A percentile compares a stretch with the other conserved stretches of the same genome.
Conservation (phyloP, 2,113 vertebrate species). For the Myrmecobius fasciatus region DNA sequence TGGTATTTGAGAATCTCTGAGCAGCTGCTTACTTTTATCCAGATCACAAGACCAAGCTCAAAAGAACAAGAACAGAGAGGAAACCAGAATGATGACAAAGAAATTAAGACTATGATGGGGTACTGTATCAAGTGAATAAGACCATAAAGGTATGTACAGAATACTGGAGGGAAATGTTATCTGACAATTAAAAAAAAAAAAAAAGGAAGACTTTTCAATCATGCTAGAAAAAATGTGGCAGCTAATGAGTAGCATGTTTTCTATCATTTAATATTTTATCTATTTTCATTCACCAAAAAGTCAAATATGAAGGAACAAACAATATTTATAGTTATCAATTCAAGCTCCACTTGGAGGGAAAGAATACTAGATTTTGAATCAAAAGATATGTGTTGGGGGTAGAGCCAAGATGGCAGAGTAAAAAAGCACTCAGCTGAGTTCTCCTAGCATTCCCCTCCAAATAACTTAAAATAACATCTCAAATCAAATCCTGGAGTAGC, state of each 20-base stretch:
- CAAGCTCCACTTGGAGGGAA: not conserved
- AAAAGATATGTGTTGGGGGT: not conserved
- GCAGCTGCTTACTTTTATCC: not conserved
- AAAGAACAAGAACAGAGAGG: not conserved
- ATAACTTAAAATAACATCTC: not conserved
- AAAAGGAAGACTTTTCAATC: not conserved
- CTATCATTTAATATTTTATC: constrained; percentile 1
- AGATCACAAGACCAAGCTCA: not conserved
- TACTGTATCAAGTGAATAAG: not conserved
- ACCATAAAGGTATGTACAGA: not conserved
- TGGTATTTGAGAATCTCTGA: not conserved
- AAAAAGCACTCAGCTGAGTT: not conserved
- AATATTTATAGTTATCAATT: not conserved
- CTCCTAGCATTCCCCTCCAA: not conserved
- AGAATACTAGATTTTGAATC: not conserved
- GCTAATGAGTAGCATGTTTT: not conserved
- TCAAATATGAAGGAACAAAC: not conserved
- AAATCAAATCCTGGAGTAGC: not conserved
- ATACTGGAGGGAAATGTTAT: not conserved
- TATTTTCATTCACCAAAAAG: not conserved
- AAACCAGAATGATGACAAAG: not conserved
- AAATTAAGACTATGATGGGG: not conserved
- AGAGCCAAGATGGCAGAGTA: not conserved
- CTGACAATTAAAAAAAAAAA: not conserved
- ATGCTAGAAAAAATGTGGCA: not conserved